These are phyloP conservation scores for Hyperopisus bebe DNA, from an alignment of 2,113 vertebrate species.

Conservation along the genomic window DNA sequence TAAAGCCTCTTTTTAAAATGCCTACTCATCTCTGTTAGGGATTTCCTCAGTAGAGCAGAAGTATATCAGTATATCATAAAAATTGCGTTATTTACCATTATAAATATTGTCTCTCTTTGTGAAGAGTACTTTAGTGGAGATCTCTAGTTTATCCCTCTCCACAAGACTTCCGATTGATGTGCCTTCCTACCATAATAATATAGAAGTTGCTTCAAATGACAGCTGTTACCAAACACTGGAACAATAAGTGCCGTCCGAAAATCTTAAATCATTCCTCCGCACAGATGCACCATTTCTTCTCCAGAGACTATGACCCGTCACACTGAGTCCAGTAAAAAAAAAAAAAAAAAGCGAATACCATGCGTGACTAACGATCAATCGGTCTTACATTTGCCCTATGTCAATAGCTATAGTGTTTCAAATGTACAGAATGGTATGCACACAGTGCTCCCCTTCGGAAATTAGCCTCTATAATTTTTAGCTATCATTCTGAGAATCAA, in stretches of 20 bases:
- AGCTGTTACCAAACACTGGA: not conserved
- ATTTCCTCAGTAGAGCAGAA: not conserved
- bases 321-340: not conserved
- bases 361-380: not conserved
- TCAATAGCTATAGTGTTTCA: not conserved
- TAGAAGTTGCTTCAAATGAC: not conserved
- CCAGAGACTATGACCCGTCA: not conserved
- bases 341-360: not conserved
- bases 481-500: not conserved
- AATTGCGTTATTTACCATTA: not conserved
- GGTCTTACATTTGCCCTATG: not conserved
- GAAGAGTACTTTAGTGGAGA: not conserved
- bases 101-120: not conserved
- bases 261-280: not conserved
- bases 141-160: not conserved
- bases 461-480: not conserved
- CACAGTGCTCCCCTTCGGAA: not conserved
- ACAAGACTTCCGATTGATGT: not conserved
- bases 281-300: not conserved
- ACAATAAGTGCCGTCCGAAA: not conserved
- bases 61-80: not conserved
- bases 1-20: not conserved
- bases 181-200: not conserved
- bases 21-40: not conserved
- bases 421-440: too few relatives aligned